Base-by-base conservation (phyloP, 1,140 invertebrate species). In the Drosophila parvula region DNA sequence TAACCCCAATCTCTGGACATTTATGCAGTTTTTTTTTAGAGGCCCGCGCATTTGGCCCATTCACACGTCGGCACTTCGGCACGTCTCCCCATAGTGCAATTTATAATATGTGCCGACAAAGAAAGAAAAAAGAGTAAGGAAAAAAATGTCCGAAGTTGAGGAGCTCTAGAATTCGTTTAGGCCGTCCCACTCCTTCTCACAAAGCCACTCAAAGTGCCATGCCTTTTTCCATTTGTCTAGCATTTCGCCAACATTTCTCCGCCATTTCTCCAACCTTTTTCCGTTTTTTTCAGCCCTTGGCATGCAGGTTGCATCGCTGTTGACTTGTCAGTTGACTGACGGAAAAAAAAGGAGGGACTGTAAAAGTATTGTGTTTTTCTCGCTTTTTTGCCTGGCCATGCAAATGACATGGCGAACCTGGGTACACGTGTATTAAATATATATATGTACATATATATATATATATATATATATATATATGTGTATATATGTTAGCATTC, bases 41-140 rank as follows among this genome's bases (percentile, higher is more conserved):
- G 57, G 47, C 9, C 38, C 65, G 62, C 65, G 62, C 62, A 38
- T 78, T 77, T 70, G 67, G 79, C 73, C 83, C 76, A 83, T 86
- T 86, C 84, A 88, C 83, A 86, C 76, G 79, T 73, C 67, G 79
- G 56, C 83, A 86, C 83, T 88, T 88, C 43, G 75, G 65, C 65
- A 86, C 44, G 68, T 73, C 45, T 83, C 77, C 74, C 83, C 51
- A 61, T 56, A 68, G 83, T 78, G 80, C 77, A 89, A 88, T 89
- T 88, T 88, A 88, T 89, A 79, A 78, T 79, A 79, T 79, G 75
- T 76, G 68, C 71, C 68, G 63, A 81, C 63, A 71, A 59, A 67
- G 36, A 34, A 77, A 63, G 44, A 44, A 64, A 65, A 64, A 74
- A 56, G 30, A 36, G 40, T 62, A 40, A 61, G 47, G 16, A 53